These are phyloP conservation scores for Rhyacophila evoluta DNA, from an alignment of 2,888 invertebrate species.

Conservation along the genomic window DNA sequence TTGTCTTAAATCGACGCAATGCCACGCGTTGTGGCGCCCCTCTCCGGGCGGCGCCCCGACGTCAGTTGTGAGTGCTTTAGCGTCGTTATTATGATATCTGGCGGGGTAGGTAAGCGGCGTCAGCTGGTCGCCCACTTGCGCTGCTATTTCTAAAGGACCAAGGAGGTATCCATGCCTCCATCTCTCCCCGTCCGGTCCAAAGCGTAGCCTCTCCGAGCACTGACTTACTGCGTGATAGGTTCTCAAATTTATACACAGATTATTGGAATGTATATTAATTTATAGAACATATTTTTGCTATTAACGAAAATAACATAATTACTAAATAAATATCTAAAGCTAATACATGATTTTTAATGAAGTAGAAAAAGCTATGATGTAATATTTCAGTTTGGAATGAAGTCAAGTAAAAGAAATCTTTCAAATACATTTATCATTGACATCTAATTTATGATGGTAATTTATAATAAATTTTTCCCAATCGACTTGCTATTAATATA, in stretches of 20 bases:
- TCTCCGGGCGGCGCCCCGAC: background rate
- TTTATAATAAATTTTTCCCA: too few relatives aligned
- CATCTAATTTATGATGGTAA: too few relatives aligned
- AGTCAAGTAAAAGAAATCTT: too few relatives aligned
- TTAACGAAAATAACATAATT: too few relatives aligned
- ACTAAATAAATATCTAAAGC: too few relatives aligned
- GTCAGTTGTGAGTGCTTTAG: constrained; percentile 20
- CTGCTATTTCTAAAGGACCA: constrained; percentile 15
- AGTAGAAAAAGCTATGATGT: too few relatives aligned
- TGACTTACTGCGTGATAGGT: background rate
- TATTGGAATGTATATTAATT: too few relatives aligned
- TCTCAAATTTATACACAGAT: background rate
- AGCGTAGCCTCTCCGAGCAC: background rate
- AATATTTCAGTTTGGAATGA: too few relatives aligned
- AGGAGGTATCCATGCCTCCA: background rate
- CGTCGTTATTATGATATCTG: constrained; percentile 37
- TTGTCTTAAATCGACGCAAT: background rate
- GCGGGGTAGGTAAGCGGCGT: constrained; percentile 25
- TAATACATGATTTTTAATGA: too few relatives aligned
- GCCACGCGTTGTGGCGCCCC: background rate
- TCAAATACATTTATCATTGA: too few relatives aligned
- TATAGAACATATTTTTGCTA: too few relatives aligned
- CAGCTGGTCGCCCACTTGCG: constrained; percentile 33
- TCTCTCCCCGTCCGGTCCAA: background rate
- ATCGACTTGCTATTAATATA: too few relatives aligned